Evolutionary conservation across 2,797 vertebrate genomes (phyloP), one percentile per base, ranked within the genome.

Genomic region (Ctenochaetus hawaiiensis): DNA sequence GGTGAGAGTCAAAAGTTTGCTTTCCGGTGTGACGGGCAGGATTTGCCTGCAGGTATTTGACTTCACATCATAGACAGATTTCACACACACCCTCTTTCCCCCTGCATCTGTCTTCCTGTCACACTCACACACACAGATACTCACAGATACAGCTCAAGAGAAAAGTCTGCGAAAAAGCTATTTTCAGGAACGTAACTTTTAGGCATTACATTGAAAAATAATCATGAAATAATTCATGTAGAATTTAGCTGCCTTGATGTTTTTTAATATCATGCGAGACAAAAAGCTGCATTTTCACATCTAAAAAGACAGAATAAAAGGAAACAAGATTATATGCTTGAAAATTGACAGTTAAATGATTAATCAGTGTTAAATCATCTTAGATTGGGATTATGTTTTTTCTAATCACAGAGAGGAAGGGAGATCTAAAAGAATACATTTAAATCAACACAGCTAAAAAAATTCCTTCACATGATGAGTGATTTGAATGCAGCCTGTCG

Each of bases 21-120:
- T 54, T 51, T 54, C 18, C 39, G 26, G 77, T 76, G 77, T 74
- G 83, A 81, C 3, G 52, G 68, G 59, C 48, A 78, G 63, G 66
- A 77, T 74, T 65, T 53, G 65, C 84, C 74, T 5, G 49, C 77
- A 89, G 87, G 72, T 78, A 65, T 88, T 61, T 78, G 68, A 77
- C 79, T 62, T 75, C 66, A 72, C 69, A 61, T 72, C 51, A 48
- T 61, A 78, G 76, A 54, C 61, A 58, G 47, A 75, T 81, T 83
- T 85, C 77, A 54, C 74, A 77, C 63, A 61, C 20, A 78, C 67
- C 52, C 72, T 67, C 61, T 80, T 63, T 70, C 34, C 41, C 49
- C 18, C 34, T 44, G 52, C 39, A 53, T 77, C 52, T 54, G n/a
- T 71, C 16, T 65, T 51, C 58, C 64, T 73, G 71, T 54, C 74